These are phyloP conservation scores for Papilio protenor DNA, from an alignment of 2,888 invertebrate genomes.

Conservation along the genomic window DNA sequence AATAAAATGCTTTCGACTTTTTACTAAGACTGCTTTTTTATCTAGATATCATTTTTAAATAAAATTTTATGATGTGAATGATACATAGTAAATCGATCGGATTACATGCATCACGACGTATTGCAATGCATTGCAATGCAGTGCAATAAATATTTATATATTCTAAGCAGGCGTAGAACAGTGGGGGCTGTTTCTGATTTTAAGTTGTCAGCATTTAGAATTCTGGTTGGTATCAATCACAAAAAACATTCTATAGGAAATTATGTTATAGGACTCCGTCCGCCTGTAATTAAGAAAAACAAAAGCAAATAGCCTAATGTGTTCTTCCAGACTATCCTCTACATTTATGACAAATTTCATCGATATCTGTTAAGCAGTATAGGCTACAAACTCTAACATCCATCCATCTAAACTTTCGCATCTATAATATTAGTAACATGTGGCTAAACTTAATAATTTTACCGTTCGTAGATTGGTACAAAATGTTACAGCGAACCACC, in stretches of 20 bases:
- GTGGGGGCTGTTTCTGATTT: not conserved
- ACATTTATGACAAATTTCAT: too few species aligned
- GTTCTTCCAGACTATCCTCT: too few species aligned
- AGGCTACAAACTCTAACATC: too few species aligned
- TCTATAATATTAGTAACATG: not conserved
- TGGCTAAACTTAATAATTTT: not conserved
- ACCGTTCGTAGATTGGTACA: not conserved
- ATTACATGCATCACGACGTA: not conserved
- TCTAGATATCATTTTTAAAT: not conserved
- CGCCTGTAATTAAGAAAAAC: too few species aligned
- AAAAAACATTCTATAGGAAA: too few species aligned
- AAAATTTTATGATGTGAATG: not conserved
- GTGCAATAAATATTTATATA: constrained; percentile 4
- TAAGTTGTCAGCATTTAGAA: not conserved
- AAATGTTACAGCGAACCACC: not conserved
- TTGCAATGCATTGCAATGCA: not conserved
- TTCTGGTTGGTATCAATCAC: not conserved
- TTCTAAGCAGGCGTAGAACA: constrained; percentile 1
- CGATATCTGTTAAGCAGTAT: too few species aligned
- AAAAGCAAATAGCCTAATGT: too few species aligned
- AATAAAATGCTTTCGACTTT: not conserved
- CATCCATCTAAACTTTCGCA: too few species aligned
- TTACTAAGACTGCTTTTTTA: not conserved
- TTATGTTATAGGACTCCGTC: too few species aligned
- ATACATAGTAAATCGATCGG: not conserved